Evolutionary conservation across 2,797 vertebrate genomes (phyloP).

Genomic region (Cyclura pinguis): DNA sequence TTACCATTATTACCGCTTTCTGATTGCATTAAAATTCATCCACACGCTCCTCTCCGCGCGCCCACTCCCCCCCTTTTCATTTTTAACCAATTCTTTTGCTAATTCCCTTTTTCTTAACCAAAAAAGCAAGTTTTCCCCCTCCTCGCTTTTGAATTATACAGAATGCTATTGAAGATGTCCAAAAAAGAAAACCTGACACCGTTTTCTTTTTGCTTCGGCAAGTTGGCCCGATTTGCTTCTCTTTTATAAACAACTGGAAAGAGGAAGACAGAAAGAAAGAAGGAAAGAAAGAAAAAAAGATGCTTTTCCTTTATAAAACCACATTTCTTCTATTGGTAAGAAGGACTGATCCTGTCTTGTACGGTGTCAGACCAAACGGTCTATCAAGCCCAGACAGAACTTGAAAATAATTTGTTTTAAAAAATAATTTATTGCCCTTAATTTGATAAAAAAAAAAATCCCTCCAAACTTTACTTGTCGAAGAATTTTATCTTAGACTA

Average conservation of each 20-base stretch:
- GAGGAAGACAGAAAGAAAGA: slow-evolving; percentile 59
- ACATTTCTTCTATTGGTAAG: slow-evolving; percentile 19
- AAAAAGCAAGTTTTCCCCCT: slow-evolving; percentile 23
- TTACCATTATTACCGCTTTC: slow-evolving; percentile 82
- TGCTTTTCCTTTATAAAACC: slow-evolving; percentile 50
- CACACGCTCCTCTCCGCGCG: slow-evolving; percentile 72
- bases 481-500: too few relatives aligned
- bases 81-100: slow-evolving; percentile 70
- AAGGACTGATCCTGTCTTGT: neutral
- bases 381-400: neutral
- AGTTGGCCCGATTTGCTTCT: slow-evolving; percentile 49
- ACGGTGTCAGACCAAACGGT: neutral
- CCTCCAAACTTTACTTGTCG: too few relatives aligned
- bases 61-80: slow-evolving; percentile 75
- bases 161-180: slow-evolving; percentile 71
- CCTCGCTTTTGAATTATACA: slow-evolving; percentile 67
- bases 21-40: slow-evolving; percentile 86
- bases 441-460: too few relatives aligned
- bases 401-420: too few relatives aligned
- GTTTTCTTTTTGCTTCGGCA: slow-evolving; percentile 57
- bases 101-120: slow-evolving; percentile 59
- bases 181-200: slow-evolving; percentile 44
- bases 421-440: too few relatives aligned
- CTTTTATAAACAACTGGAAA: slow-evolving; percentile 67
- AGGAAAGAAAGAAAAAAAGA: slow-evolving; percentile 54